phyloP scores from a whole-genome alignment of 2,113 vertebrate species.

The Paedocypris sp. region DNA sequence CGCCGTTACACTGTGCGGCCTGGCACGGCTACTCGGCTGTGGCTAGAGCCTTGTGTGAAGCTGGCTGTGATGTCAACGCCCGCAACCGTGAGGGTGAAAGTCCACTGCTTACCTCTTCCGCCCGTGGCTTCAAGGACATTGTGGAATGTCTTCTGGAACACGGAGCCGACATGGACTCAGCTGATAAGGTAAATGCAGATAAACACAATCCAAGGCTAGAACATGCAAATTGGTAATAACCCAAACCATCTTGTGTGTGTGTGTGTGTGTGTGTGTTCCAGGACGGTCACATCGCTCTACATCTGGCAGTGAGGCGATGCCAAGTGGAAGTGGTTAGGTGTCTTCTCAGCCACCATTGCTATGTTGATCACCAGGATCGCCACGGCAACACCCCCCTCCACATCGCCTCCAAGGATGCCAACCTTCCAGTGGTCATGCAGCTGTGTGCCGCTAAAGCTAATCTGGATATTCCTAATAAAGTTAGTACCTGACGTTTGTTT shows the following conservation, averaged over 20 bases:
- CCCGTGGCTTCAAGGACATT: slow-evolving; percentile 88
- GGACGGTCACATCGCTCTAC: slow-evolving; percentile 91
- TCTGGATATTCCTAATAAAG: slow-evolving; percentile 88
- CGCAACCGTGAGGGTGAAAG: slow-evolving; percentile 90
- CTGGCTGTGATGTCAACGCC: slow-evolving; percentile 72
- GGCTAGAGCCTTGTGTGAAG: slow-evolving; percentile 76
- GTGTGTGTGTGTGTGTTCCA: slow-evolving; percentile 47
- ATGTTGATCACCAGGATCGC: slow-evolving; percentile 82
- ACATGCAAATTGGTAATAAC: not conserved
- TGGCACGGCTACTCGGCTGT: slow-evolving; percentile 92
- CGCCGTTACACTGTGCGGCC: slow-evolving; percentile 86
- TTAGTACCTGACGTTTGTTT: slow-evolving; percentile 31
- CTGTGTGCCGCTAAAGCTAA: slow-evolving; percentile 73
- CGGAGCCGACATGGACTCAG: slow-evolving; percentile 70
- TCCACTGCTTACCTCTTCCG: slow-evolving; percentile 81
- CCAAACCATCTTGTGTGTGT: not conserved
- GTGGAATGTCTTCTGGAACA: slow-evolving; percentile 85
- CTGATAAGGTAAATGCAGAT: slow-evolving; percentile 73
- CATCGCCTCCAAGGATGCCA: slow-evolving; percentile 94
- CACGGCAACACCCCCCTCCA: slow-evolving; percentile 89
- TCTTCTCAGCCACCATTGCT: slow-evolving; percentile 70
- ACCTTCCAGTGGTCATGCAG: slow-evolving; percentile 70
- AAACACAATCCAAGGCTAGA: too few species aligned
- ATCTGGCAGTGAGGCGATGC: slow-evolving; percentile 86
- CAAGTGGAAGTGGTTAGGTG: slow-evolving; percentile 88